phyloP scores from a whole-genome alignment of 1,140 invertebrate species.

The Polypedilum pembai region DNA sequence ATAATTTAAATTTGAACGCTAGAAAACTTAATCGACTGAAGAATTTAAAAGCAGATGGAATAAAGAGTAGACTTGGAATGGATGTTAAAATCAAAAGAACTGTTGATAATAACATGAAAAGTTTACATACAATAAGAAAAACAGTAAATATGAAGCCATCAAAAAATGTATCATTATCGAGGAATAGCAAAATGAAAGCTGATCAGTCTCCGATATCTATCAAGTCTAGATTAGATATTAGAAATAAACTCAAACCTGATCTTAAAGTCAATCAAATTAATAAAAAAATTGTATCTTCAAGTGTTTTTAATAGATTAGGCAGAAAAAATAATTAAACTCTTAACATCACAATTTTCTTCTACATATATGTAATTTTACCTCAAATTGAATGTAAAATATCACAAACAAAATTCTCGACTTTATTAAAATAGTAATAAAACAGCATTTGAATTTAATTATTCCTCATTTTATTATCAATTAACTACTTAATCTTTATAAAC shows the following conservation, averaged over 20 bases:
- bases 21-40: not conserved
- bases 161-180: constrained; percentile 35
- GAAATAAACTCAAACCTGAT: constrained; percentile 30
- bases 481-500: not conserved
- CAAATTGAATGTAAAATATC: not conserved
- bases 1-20: constrained; percentile 36
- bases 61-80: constrained; percentile 38
- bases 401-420: constrained; percentile 1
- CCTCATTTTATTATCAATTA: not conserved
- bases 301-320: constrained; percentile 41
- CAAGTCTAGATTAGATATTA: constrained; percentile 2
- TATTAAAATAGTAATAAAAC: not conserved
- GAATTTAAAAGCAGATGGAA: constrained; percentile 33
- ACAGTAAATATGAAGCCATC: constrained; percentile 39
- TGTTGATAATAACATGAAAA: not conserved
- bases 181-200: constrained; percentile 37
- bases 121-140: constrained; percentile 38
- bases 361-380: constrained; percentile 9
- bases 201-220: constrained; percentile 37
- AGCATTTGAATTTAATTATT: not conserved
- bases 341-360: too few species aligned
- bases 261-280: constrained; percentile 8
- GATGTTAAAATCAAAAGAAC: not conserved
- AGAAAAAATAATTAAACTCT: constrained; percentile 34
- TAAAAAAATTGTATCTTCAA: constrained; percentile 29